phyloP scores from a whole-genome alignment of 2,113 vertebrate genomes.

The Oryzias woworae region DNA sequence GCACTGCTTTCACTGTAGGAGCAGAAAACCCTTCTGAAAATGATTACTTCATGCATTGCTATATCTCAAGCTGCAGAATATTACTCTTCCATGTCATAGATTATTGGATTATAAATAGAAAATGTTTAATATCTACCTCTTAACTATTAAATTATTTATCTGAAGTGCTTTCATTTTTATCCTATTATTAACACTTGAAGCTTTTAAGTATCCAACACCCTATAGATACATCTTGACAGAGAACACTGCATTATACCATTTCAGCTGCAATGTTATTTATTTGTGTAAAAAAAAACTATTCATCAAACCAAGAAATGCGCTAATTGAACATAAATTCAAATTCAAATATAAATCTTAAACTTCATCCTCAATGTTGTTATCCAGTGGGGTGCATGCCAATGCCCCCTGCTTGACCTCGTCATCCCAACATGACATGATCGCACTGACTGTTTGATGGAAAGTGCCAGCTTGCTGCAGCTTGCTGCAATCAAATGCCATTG shows the following conservation, averaged over 20 bases:
- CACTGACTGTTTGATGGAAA: constrained; percentile 28
- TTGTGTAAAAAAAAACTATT: constrained; percentile 9
- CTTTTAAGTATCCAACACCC: neutral
- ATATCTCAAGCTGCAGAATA: constrained; percentile 2
- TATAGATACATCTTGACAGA: neutral
- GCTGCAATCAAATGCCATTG: constrained; percentile 14
- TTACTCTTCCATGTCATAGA: neutral
- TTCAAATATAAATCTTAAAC: constrained; percentile 20
- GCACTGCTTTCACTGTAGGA: constrained; percentile 8
- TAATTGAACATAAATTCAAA: constrained; percentile 15
- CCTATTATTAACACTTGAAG: neutral
- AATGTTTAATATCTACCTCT: neutral
- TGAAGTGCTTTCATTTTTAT: neutral
- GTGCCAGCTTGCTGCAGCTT: neutral
- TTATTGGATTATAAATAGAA: neutral
- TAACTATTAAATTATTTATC: neutral
- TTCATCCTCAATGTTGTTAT: constrained; percentile 55
- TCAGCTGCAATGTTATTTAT: neutral
- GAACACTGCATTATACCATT: neutral
- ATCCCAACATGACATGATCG: constrained; percentile 41
- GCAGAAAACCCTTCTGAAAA: neutral
- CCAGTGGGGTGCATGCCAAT: constrained; percentile 37
- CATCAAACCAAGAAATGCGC: constrained; percentile 4
- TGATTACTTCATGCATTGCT: constrained; percentile 6
- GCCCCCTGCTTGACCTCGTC: constrained; percentile 59